Evolutionary conservation across 2,888 invertebrate genomes (phyloP), one percentile per base, ranked within the genome.

Genomic region (Iselma pallidipennis): DNA sequence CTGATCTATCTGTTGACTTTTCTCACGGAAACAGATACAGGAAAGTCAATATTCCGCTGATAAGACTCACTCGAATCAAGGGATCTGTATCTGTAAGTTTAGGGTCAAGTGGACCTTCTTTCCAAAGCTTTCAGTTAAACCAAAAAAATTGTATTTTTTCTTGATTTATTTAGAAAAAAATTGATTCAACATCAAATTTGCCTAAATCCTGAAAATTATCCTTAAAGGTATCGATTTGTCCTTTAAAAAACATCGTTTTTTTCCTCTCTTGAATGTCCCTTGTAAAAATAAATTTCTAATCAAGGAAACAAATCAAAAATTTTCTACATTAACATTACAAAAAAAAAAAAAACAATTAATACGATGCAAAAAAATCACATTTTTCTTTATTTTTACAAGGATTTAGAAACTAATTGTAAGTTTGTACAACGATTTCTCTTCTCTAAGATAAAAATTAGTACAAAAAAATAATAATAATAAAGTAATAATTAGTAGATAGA

Each of bases 381-480:
- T n/a, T 1, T 53, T 53, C 29, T 58, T 64, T 64, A 51, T 61
- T 61, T 61, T 64, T 61, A 58, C 56, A 58, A 65, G 55, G 45
- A 65, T 52, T 10, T 56, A 52, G 72, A 72, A 61, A 61, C 72
- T 74, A 74, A 73, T 16, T 71, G 71, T 70, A 72, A 69, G n/a
- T 76, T 76, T 76, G 76, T 76, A 76, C 76, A 76, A 72, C 67
- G 66, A 70, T 71, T 74, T 73, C 69, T 68, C 68, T 68, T 65
- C 63, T 66, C 67, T 67, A 65, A 66, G 63, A 59, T 67, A 71
- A 58, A 67, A 53, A 68, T 67, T 66, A 60, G 55, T 69, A 66
- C 62, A n/a, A n/a, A 71, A 69, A 67, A 63, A 66, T 62, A 66
- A 59, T 66, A 65, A 65, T 65, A 69, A 69, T 71, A 71, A 66